phyloP scores from a whole-genome alignment of 92 coral and sea anemone genomes.

The Bergia sp. region DNA sequence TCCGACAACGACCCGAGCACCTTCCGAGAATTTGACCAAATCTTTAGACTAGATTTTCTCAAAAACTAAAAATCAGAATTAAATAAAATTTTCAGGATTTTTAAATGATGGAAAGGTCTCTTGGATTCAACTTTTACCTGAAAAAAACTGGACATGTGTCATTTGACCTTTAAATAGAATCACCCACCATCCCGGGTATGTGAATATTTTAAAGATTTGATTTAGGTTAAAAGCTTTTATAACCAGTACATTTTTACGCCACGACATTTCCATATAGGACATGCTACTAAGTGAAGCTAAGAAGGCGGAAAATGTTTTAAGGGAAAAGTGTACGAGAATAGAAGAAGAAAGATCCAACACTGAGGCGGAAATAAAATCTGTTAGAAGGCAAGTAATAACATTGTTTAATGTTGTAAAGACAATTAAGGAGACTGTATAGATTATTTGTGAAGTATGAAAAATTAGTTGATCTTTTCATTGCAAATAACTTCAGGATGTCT shows the following conservation, averaged over 20 bases:
- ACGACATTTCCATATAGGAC: constrained; percentile 30
- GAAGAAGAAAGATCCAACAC: constrained; percentile 77
- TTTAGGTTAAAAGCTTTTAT: not conserved
- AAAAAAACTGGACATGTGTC: no score
- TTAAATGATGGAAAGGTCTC: not conserved
- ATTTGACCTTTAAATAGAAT: no score
- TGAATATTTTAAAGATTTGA: not conserved
- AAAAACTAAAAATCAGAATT: no score
- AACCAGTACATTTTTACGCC: not conserved
- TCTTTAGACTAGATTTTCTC: no score
- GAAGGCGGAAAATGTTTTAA: constrained; percentile 48
- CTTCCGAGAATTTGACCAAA: no score
- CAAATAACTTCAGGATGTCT: no score
- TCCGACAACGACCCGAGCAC: no score
- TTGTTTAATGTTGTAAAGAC: not conserved
- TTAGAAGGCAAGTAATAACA: constrained; percentile 52
- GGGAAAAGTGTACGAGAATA: constrained; percentile 45
- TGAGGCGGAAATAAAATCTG: constrained; percentile 65
- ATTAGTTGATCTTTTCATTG: not conserved
- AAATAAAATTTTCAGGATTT: no score
- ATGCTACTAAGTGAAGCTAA: constrained; percentile 49
- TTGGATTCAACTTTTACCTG: no score
- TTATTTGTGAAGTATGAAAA: not conserved
- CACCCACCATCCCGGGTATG: no score
- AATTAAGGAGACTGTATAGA: not conserved